These are phyloP conservation scores for Lepus townsendii DNA, from an alignment of 2,797 vertebrate species.

Conservation along the genomic window DNA sequence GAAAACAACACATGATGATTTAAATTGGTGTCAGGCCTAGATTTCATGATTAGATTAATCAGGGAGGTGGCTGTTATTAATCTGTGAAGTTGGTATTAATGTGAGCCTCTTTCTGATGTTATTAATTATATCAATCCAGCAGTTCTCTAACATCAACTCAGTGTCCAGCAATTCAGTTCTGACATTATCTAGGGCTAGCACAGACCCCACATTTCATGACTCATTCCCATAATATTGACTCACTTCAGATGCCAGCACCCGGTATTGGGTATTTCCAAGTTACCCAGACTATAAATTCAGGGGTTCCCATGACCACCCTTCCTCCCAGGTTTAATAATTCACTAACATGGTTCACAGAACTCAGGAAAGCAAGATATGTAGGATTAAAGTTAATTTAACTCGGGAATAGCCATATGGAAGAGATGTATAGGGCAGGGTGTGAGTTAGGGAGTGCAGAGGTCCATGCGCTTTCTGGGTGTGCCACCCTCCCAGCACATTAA, in stretches of 20 bases:
- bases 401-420: slow-evolving; percentile 10
- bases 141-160: slow-evolving; percentile 25
- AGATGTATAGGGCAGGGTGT: neutral
- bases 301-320: neutral
- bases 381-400: slow-evolving; percentile 25
- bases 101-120: slow-evolving; percentile 17
- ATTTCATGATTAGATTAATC: slow-evolving; percentile 27
- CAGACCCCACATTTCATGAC: slow-evolving; percentile 9
- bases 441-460: neutral
- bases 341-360: neutral
- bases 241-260: slow-evolving; percentile 10
- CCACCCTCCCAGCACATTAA: neutral
- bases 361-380: neutral
- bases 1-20: neutral
- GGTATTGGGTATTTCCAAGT: neutral
- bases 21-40: slow-evolving; percentile 19
- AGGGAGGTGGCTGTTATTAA: slow-evolving; percentile 3
- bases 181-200: slow-evolving; percentile 25
- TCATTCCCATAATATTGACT: neutral
- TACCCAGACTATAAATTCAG: neutral
- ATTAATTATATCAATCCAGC: slow-evolving; percentile 38
- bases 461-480: neutral
- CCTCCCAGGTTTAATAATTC: neutral
- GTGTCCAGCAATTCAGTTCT: slow-evolving; percentile 36
- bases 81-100: slow-evolving; percentile 57